phyloP scores from a whole-genome alignment of 2,113 vertebrate genomes.

The Struthio camelus region DNA sequence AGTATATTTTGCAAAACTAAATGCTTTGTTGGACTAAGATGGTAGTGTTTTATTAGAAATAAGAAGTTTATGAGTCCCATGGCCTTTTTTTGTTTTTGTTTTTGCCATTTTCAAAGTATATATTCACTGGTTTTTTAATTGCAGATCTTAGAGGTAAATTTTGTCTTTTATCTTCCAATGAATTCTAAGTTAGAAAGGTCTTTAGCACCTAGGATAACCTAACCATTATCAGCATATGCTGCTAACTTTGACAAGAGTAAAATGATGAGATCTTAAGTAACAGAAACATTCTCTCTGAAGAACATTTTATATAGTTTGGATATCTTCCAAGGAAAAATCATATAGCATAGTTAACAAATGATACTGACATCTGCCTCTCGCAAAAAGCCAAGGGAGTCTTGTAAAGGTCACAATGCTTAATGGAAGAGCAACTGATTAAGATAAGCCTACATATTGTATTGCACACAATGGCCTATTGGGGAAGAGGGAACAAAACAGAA shows the following conservation, averaged over 20 bases:
- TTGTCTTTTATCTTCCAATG: constrained; percentile 13
- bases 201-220: background rate
- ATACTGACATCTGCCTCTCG: constrained; percentile 42
- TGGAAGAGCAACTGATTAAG: constrained; percentile 37
- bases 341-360: constrained; percentile 24
- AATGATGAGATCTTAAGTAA: constrained; percentile 52
- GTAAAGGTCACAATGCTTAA: constrained; percentile 37
- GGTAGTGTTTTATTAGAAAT: background rate
- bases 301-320: constrained; percentile 14
- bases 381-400: constrained; percentile 26
- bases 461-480: background rate
- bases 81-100: background rate
- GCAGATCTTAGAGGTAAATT: background rate
- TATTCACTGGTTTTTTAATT: background rate
- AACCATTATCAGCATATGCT: background rate
- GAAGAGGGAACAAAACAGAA: background rate
- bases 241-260: background rate
- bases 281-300: constrained; percentile 25
- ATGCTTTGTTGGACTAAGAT: background rate
- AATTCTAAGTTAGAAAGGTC: background rate
- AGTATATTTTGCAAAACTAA: background rate
- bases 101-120: background rate
- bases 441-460: background rate
- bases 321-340: constrained; percentile 37
- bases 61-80: background rate